Conservation (phyloP, 2,113 vertebrate species). For the Mormoops blainvillei region DNA sequence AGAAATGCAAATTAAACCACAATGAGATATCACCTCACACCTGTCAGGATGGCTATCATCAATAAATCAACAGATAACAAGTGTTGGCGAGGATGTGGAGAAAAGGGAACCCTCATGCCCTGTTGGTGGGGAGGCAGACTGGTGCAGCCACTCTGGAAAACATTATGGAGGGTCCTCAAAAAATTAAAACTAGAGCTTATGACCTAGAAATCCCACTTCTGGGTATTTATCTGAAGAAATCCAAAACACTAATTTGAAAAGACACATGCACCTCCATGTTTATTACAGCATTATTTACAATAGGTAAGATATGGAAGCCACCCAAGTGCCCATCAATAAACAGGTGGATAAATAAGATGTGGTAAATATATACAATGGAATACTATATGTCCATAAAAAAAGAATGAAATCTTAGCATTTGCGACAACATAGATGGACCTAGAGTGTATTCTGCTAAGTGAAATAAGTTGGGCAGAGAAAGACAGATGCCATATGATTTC, state of each 20-base stretch:
- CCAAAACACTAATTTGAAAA: not conserved
- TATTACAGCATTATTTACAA: not conserved
- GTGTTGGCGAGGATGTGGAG: not conserved
- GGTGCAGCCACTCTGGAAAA: not conserved
- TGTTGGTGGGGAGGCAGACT: not conserved
- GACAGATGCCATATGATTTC: not conserved
- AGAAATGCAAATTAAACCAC: not conserved
- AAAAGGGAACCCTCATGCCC: too few relatives aligned
- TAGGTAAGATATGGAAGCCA: not conserved
- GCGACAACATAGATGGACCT: too few relatives aligned
- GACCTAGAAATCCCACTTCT: not conserved
- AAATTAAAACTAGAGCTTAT: not conserved
- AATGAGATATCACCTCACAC: not conserved
- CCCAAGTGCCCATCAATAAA: not conserved
- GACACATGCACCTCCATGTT: not conserved
- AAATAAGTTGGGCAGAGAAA: not conserved
- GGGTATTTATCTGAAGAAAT: not conserved
- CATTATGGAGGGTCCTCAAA: not conserved
- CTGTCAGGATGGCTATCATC: not conserved
- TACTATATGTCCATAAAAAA: not conserved
- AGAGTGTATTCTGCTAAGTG: not conserved
- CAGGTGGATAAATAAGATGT: not conserved
- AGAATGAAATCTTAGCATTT: not conserved
- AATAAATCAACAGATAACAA: too few relatives aligned
- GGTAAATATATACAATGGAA: not conserved